Conservation (phyloP, 2,797 vertebrate genomes). For the Gobio occitaniae region DNA sequence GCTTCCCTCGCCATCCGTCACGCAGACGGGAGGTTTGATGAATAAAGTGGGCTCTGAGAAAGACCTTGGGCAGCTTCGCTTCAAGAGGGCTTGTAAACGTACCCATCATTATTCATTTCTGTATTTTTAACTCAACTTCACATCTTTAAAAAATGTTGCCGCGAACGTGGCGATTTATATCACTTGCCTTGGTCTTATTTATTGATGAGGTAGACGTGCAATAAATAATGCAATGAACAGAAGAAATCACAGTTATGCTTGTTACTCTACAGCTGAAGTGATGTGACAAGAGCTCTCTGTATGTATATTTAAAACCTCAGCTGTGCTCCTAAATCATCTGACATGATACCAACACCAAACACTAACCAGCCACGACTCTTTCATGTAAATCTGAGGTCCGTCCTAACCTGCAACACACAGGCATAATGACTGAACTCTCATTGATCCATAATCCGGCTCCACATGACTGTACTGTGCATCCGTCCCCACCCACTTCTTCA, state of each 20-base stretch:
- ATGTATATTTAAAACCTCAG: neutral
- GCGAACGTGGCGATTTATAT: neutral
- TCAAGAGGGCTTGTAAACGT: slow-evolving; percentile 11
- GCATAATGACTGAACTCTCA: neutral
- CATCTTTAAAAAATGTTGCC: slow-evolving; percentile 9
- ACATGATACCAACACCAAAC: neutral
- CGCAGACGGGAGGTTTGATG: slow-evolving; percentile 35
- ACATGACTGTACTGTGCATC: no score
- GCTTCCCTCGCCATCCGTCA: slow-evolving; percentile 45
- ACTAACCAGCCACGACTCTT: neutral
- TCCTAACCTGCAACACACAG: neutral
- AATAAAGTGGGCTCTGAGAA: slow-evolving; percentile 41
- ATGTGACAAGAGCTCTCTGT: neutral
- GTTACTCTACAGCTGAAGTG: neutral
- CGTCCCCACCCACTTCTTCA: no score
- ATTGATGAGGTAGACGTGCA: slow-evolving; percentile 4
- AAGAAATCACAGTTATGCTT: slow-evolving; percentile 1
- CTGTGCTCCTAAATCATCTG: neutral
- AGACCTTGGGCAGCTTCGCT: slow-evolving; percentile 47
- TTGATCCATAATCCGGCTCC: neutral
- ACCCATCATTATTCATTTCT: slow-evolving; percentile 2
- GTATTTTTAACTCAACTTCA: neutral
- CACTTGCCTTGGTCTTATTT: slow-evolving; percentile 19
- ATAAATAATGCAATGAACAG: slow-evolving; percentile 37
- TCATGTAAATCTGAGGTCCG: neutral